phyloP scores from a whole-genome alignment of 2,888 invertebrate species.

The Diarsia dahlii region DNA sequence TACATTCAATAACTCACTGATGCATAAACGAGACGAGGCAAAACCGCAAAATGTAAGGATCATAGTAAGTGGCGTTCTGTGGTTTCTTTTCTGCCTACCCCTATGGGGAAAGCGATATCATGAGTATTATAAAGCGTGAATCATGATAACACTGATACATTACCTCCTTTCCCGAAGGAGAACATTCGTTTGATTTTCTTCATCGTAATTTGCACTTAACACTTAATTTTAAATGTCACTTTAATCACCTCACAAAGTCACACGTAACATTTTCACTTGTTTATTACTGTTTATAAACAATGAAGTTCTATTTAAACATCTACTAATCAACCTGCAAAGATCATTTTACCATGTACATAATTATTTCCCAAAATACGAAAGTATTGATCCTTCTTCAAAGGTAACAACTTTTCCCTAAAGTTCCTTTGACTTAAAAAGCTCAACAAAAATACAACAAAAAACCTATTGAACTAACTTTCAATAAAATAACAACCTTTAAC shows the following conservation, averaged over 20 bases:
- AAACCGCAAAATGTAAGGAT: too few species aligned
- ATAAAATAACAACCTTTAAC: neutral
- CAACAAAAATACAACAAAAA: neutral
- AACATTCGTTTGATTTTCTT: conserved; percentile 86
- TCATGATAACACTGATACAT: conserved; percentile 46
- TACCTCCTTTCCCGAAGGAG: conserved; percentile 84
- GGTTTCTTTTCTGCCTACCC: too few species aligned
- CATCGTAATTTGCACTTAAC: conserved; percentile 71
- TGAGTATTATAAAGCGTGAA: too few species aligned
- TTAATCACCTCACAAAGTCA: conserved; percentile 21
- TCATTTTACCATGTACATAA: neutral
- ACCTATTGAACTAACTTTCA: neutral
- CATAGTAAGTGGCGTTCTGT: too few species aligned
- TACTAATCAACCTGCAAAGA: neutral
- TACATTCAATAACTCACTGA: too few species aligned
- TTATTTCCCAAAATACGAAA: neutral
- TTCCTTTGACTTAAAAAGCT: neutral
- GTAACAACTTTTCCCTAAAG: neutral
- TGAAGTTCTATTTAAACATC: neutral
- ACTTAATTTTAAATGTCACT: conserved; percentile 30
- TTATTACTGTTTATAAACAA: conserved; percentile 14
- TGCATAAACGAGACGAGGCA: too few species aligned
- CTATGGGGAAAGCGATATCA: too few species aligned
- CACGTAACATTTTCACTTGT: conserved; percentile 28
- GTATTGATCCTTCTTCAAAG: conserved; percentile 10